Evolutionary conservation across 2,797 vertebrate genomes (phyloP).

Genomic region (Macropus fuliginosus): DNA sequence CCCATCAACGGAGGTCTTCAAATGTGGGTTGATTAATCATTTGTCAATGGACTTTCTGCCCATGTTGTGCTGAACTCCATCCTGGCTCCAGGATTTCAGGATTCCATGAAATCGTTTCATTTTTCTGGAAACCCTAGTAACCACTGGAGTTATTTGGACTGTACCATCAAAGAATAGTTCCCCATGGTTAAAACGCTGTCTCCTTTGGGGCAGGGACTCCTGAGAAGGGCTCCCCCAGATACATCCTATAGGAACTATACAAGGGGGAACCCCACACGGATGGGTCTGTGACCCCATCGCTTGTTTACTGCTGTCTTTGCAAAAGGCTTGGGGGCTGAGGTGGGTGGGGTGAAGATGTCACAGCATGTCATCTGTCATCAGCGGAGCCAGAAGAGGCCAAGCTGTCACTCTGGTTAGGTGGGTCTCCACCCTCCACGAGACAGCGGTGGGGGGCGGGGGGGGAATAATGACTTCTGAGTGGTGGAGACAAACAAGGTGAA

Average conservation of each 20-base stretch:
- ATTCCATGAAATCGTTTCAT: background rate
- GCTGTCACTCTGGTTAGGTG: slow-evolving; percentile 64
- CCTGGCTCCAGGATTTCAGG: background rate
- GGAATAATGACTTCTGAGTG: slow-evolving; percentile 19
- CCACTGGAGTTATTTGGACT: background rate
- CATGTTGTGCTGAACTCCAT: background rate
- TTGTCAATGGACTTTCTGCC: background rate
- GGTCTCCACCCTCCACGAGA: slow-evolving; percentile 71
- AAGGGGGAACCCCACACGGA: background rate
- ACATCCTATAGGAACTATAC: background rate
- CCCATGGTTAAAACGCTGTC: too few relatives aligned
- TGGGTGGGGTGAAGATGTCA: slow-evolving; percentile 70
- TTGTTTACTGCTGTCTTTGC: slow-evolving; percentile 62
- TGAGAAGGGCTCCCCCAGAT: background rate
- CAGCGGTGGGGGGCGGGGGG: background rate
- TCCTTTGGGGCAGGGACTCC: background rate
- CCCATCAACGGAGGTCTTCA: background rate
- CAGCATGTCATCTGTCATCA: slow-evolving; percentile 56
- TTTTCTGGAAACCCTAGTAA: background rate
- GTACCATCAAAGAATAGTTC: background rate
- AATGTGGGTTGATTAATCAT: background rate
- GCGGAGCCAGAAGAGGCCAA: slow-evolving; percentile 67
- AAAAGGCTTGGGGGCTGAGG: slow-evolving; percentile 60
- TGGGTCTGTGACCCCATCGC: background rate
- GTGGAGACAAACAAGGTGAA: slow-evolving; percentile 40